Percentiles rank a stretch among this genome's conserved stretches.
Conservation (phyloP, 2,113 vertebrate species). For the Aramus guarauna region DNA sequence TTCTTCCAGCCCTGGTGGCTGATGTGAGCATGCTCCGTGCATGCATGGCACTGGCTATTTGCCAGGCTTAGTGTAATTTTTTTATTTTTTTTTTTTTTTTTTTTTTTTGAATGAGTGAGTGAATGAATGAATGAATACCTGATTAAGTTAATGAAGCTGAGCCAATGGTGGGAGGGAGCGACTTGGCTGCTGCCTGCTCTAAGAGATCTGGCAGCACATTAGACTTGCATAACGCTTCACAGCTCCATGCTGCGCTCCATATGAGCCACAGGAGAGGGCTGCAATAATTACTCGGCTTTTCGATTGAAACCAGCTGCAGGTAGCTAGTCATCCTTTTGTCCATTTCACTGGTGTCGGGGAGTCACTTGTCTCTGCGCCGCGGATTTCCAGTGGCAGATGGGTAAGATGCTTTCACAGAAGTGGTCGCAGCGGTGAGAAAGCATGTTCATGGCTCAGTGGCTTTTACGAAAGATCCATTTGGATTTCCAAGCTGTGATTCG, state of each 20-base stretch:
- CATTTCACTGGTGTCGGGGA: constrained; percentile 33
- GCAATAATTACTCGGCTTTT: constrained; percentile 43
- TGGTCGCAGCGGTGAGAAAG: not conserved
- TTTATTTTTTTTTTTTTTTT: constrained; percentile 76
- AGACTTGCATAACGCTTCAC: constrained; percentile 80
- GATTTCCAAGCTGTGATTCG: not conserved
- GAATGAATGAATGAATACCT: constrained; percentile 91
- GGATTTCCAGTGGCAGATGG: not conserved
- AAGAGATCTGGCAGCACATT: constrained; percentile 81
- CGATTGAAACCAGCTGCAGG: constrained; percentile 67
- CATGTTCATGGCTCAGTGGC: not conserved
- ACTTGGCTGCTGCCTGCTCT: constrained; percentile 76
- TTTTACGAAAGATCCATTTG: constrained; percentile 32
- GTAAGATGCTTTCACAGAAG: constrained; percentile 25
- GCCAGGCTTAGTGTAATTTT: constrained; percentile 68
- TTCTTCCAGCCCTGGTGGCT: not conserved
- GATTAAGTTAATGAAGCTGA: constrained; percentile 84
- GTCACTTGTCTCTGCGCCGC: not conserved
- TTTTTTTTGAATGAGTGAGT: constrained; percentile 84
- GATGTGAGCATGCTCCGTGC: not conserved
- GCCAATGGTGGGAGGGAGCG: constrained; percentile 75
- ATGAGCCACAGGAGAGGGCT: constrained; percentile 67
- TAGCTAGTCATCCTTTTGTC: constrained; percentile 54
- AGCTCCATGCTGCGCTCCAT: constrained; percentile 72
- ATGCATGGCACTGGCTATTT: constrained; percentile 68